Base-by-base conservation (phyloP, 2,888 invertebrate genomes). In the Globia sparganii region DNA sequence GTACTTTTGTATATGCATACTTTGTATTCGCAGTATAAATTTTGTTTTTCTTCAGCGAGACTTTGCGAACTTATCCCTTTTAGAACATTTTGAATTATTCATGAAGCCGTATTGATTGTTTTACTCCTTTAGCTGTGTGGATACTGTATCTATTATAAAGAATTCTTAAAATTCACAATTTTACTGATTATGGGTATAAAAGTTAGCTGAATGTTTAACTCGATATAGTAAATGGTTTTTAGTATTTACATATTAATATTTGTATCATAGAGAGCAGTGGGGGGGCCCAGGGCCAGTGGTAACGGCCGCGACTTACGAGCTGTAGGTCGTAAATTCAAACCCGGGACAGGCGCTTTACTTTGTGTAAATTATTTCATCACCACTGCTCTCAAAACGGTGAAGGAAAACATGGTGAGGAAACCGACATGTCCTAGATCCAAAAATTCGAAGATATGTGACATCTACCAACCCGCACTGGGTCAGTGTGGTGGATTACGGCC, bases 81-180 rank as follows among this genome's bases (percentile, higher is more conserved):
- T 62, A 71, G 75, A 82, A 85, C 4, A 73, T 78, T 75, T 75
- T 84, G 86, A 85, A 84, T 84, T 73, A 85, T 85, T 85, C 82
- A 84, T 84, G 71, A 82, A 70, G 49, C 34, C 31, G 49, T 85
- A 85, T 85, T 85, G 86, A 85, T 84, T 85, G 68, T 82, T 72
- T 72, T 75, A 85, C 69, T 72, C 31, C 58, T 72, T 34, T 64
- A 56, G 18, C 28, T 81, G 15, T 71, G 59, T 64, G n/a, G 21
- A 9, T 71, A 81, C 31, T 31, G 49, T 77, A 53, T 65, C 71
- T 61, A 58, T 18, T 58, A 40, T 6, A 0, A 28, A 34, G 0
- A 25, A 46, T 64, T 34, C 31, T 31, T 1, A 28, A n/a, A 53
- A 61, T 56, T 8, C 0, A 59, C 6, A 43, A n/a, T 18, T 46